phyloP scores from a whole-genome alignment of 2,113 vertebrate genomes.

The Chlamydotis undulata region DNA sequence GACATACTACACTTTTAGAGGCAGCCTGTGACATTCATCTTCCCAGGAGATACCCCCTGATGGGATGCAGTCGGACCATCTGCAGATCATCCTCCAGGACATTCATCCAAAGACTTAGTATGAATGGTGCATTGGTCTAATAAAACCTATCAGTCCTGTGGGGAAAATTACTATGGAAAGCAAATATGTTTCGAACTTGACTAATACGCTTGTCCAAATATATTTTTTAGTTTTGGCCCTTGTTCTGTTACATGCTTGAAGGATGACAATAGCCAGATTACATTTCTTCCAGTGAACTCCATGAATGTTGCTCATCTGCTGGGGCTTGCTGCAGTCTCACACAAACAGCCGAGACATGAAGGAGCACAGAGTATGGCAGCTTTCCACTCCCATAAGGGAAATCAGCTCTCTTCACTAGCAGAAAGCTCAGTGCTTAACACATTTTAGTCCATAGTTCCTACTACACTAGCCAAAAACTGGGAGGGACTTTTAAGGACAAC shows the following conservation, averaged over 20 bases:
- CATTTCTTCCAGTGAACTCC: not conserved
- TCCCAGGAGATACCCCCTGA: not conserved
- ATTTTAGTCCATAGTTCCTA: not conserved
- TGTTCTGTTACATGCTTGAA: not conserved
- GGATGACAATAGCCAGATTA: not conserved
- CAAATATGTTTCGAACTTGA: not conserved
- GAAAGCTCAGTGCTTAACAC: not conserved
- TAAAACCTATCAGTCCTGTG: not conserved
- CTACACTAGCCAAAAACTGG: not conserved
- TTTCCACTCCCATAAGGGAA: not conserved
- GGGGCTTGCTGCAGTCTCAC: not conserved
- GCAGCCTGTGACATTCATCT: not conserved
- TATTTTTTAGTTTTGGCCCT: not conserved
- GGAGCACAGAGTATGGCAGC: fast-evolving
- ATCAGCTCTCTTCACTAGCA: not conserved
- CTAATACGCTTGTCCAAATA: not conserved
- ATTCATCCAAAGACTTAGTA: not conserved
- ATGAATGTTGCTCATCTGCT: not conserved
- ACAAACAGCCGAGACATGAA: not conserved
- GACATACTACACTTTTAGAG: not conserved
- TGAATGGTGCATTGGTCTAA: not conserved
- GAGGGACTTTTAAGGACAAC: not conserved
- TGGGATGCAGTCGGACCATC: not conserved
- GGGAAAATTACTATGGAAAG: not conserved
- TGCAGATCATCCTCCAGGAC: not conserved